These are phyloP conservation scores for Cranoglanis bouderius DNA, from an alignment of 2,113 vertebrate genomes.

Conservation along the genomic window DNA sequence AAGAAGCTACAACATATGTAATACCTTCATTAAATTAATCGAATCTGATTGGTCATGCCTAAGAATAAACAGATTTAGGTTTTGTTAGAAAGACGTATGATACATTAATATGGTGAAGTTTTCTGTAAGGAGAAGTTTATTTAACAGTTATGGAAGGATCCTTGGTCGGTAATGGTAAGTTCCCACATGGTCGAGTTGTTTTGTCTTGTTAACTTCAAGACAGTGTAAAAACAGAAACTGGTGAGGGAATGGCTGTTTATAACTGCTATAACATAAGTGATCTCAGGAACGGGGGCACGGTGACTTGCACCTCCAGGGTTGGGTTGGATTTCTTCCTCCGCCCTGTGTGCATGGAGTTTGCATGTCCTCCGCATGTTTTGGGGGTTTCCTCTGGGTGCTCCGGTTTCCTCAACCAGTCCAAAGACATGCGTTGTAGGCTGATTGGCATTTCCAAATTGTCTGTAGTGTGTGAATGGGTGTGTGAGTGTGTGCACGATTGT, in stretches of 20 bases:
- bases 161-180: background rate
- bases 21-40: background rate
- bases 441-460: too few relatives aligned
- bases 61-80: background rate
- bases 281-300: background rate
- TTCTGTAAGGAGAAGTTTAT: background rate
- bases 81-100: background rate
- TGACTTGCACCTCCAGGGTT: too few relatives aligned
- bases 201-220: background rate
- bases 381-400: too few relatives aligned
- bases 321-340: too few relatives aligned
- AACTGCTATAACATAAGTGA: background rate
- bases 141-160: background rate
- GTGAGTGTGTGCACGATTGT: too few relatives aligned
- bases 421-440: too few relatives aligned
- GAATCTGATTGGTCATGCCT: background rate
- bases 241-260: background rate
- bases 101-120: background rate
- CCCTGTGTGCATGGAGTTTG: too few relatives aligned
- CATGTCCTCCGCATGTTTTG: too few relatives aligned
- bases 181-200: background rate
- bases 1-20: constrained; percentile 39
- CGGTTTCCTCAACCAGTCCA: too few relatives aligned
- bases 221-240: background rate
- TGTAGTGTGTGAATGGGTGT: too few relatives aligned